Evolutionary conservation across 2,888 invertebrate genomes (phyloP), one percentile per base, ranked within the genome.

Genomic region (Xanthostigma xanthostigma): DNA sequence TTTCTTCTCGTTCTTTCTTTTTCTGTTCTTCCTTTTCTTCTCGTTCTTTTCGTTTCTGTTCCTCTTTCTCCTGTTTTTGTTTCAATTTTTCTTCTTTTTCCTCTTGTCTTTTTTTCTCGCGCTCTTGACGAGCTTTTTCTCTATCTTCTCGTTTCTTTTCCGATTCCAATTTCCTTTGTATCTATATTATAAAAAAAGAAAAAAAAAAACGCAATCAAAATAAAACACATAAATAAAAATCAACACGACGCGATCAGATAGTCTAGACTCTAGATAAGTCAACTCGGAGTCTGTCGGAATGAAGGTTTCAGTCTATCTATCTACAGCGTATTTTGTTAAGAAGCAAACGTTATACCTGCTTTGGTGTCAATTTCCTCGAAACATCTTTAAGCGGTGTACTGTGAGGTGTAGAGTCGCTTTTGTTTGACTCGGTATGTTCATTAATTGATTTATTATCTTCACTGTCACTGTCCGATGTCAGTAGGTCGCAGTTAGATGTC

Each of bases 131-230:
- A 50, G 63, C 68, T 47, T 70, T 69, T 53, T 66, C 68, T 48
- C 65, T 69, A 56, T 77, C 76, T 54, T 76, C 75, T 40, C 64
- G 71, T 59, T 71, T 76, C 57, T 76, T 78, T 8, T 71, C 71
- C 12, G 68, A 71, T 59, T 78, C 76, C 42, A 74, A 50, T 59
- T 72, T 75, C 58, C 73, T 79, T 59, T 75, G 74, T 3, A 74
- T 45, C 68, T 76, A 57, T 13, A 63, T 62, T 46, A 14, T 4
- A 42, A 43, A 44, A 48, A 47, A 39, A 27, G 14, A 43, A 33
- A 27, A 36, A 14, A 14, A 10, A 17, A 53, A 51, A 51, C 9
- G 8, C 10, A n/a, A 37, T 27, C 27, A 36, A 9, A 34, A 49
- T 17, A 40, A 6, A 46, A 49, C 34, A 35, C 12, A 17, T 17